Percentiles rank a stretch among this genome's conserved stretches.
Evolutionary conservation across 2,797 vertebrate species (phyloP).

Genomic region (Corythornis leucogaster): DNA sequence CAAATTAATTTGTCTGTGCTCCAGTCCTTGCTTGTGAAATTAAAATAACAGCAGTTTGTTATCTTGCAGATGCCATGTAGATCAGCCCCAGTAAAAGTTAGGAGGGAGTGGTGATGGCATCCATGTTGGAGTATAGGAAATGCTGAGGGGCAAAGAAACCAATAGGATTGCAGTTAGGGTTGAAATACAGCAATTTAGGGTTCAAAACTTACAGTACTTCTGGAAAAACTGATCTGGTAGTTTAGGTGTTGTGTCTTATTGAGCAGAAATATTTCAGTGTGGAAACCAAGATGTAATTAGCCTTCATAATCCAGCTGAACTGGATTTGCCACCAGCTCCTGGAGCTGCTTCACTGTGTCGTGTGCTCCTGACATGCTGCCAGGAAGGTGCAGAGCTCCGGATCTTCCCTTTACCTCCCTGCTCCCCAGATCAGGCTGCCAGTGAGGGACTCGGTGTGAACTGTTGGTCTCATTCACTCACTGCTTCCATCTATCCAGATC

Average conservation of each 20-base stretch:
- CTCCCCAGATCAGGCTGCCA: background rate
- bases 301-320: background rate
- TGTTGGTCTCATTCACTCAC: background rate
- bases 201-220: background rate
- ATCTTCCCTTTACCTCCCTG: background rate
- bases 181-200: background rate
- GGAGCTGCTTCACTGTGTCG: background rate
- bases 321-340: background rate
- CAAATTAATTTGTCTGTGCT: background rate
- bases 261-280: background rate
- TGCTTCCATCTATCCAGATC: background rate
- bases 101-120: background rate
- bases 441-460: fast-evolving
- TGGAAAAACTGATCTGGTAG: background rate
- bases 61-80: background rate
- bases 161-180: background rate
- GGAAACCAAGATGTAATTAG: background rate
- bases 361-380: background rate
- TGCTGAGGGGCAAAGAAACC: background rate
- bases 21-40: background rate
- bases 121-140: fast-evolving
- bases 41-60: background rate
- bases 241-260: fast-evolving
- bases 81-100: background rate
- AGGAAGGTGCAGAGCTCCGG: background rate